phyloP scores from a whole-genome alignment of 2,888 invertebrate genomes.

The Apantesis nais region DNA sequence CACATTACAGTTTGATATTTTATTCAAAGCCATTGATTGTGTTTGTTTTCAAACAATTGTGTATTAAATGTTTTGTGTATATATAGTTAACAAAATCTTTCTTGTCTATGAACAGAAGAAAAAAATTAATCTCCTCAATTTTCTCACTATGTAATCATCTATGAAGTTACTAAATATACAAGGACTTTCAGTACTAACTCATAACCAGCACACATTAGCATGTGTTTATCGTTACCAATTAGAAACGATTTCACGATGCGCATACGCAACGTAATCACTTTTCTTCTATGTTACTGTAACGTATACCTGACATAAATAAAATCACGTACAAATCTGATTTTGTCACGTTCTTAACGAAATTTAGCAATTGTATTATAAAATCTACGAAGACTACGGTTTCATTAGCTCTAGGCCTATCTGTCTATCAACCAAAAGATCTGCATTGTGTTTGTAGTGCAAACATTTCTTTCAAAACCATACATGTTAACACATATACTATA shows the following conservation, averaged over 20 bases:
- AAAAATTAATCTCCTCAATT: conserved; percentile 3
- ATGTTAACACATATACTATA: background rate
- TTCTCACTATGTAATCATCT: conserved; percentile 24
- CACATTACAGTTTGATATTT: too few relatives aligned
- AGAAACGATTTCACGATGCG: conserved; percentile 41
- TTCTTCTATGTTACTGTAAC: conserved; percentile 28
- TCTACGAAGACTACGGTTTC: background rate
- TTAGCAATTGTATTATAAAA: conserved; percentile 10
- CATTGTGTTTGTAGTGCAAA: background rate
- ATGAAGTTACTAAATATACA: conserved; percentile 4
- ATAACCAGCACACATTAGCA: conserved; percentile 44
- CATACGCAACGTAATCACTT: conserved; percentile 18
- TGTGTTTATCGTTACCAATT: conserved; percentile 43
- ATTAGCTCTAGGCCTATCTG: background rate
- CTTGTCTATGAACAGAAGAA: background rate
- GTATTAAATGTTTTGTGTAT: too few relatives aligned
- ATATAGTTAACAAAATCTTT: background rate
- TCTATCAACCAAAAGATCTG: background rate
- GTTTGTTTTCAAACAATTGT: too few relatives aligned
- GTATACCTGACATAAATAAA: conserved; percentile 15
- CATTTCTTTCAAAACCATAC: background rate
- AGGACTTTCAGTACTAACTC: conserved; percentile 12
- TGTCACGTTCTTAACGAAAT: conserved; percentile 23
- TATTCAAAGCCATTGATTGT: too few relatives aligned
- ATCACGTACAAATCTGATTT: conserved; percentile 29